Evolutionary conservation across 2,888 invertebrate genomes (phyloP).

Genomic region (Lasioglossum villosulum): DNA sequence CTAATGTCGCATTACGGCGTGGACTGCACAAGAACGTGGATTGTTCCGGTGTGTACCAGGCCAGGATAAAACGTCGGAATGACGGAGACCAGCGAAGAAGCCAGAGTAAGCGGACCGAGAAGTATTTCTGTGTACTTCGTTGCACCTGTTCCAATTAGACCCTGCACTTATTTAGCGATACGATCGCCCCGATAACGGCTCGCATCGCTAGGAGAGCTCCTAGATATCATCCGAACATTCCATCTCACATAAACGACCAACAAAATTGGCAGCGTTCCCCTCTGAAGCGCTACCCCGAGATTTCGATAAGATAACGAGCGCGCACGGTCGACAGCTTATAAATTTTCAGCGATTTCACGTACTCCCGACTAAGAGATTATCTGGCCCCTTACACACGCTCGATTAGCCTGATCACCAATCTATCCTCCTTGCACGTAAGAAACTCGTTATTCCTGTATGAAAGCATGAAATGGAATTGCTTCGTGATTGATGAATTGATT

Average conservation of each 20-base stretch:
- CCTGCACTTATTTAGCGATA: slow-evolving; percentile 18
- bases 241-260: slow-evolving; percentile 12
- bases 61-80: slow-evolving; percentile 63
- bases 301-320: slow-evolving; percentile 31
- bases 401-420: background rate
- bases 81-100: slow-evolving; percentile 80
- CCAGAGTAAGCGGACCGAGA: slow-evolving; percentile 77
- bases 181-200: slow-evolving; percentile 17
- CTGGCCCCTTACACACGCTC: slow-evolving; percentile 6
- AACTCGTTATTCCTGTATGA: background rate
- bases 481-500: slow-evolving; percentile 7
- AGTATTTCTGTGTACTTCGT: background rate
- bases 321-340: background rate
- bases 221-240: slow-evolving; percentile 26
- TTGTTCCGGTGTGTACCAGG: slow-evolving; percentile 46
- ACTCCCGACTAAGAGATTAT: slow-evolving; percentile 28
- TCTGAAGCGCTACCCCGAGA: slow-evolving; percentile 15
- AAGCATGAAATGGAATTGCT: slow-evolving; percentile 5
- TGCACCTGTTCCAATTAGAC: background rate
- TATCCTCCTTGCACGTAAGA: background rate
- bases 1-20: slow-evolving; percentile 80
- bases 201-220: slow-evolving; percentile 12
- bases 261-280: slow-evolving; percentile 25
- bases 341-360: slow-evolving; percentile 23
- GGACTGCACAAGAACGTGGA: slow-evolving; percentile 71